Evolutionary conservation across 2,888 invertebrate species (phyloP), one percentile per base, ranked within the genome.

Genomic region (Cantharis flavilabris): DNA sequence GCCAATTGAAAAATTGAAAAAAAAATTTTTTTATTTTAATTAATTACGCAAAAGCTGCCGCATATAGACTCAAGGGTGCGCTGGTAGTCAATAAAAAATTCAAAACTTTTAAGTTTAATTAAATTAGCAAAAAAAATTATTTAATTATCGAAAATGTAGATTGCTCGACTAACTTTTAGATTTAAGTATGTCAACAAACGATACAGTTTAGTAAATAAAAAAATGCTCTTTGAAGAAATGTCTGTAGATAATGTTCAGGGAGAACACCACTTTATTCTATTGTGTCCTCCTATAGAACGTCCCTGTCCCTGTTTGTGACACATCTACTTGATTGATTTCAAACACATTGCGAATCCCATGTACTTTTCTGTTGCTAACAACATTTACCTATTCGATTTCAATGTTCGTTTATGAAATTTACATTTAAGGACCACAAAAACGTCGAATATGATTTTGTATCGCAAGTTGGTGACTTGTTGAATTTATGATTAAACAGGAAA

Each of bases 241-340:
- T 64, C 72, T 77, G 77, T 64, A 70, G 77, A 75, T 77, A 77
- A 77, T 77, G 77, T 77, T 72, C 65, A 62, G 76, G 77, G 80
- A 79, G 79, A 73, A 79, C 80, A 80, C 80, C 81, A 82, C 79
- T 82, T 78, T 79, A 77, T 71, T 75, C 77, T 80, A 83, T 84
- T 84, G 83, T 83, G 82, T 83, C 81, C 82, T 79, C 80, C 81
- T 80, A 75, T 82, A 79, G 79, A 80, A 81, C 82, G 83, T 83
- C 79, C 81, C 84, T 84, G 83, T 83, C 79, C 81, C 84, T 84
- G 84, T 84, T 83, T 82, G 80, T 79, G 79, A 79, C 84, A 84
- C 84, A 83, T 83, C 81, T 80, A 78, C 79, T 81, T 83, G 84
- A 84, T 84, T 84, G 84, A 84, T 84, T 84, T 83, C 81, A 82